Evolutionary conservation across 2,797 vertebrate species (phyloP).

Genomic region (Nasua narica): DNA sequence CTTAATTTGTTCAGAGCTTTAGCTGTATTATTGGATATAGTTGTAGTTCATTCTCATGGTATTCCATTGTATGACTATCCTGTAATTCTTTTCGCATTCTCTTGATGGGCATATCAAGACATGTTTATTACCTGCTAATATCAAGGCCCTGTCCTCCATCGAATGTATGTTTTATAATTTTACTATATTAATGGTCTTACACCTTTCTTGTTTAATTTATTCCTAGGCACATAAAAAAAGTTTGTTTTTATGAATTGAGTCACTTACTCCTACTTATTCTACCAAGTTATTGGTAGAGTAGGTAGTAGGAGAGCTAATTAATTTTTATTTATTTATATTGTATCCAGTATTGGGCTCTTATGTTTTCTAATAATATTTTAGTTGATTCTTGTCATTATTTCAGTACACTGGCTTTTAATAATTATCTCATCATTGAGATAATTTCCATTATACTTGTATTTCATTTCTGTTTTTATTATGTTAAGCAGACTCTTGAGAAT

Average conservation of each 20-base stretch:
- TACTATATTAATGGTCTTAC: neutral
- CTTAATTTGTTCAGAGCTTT: neutral
- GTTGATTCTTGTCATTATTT: neutral
- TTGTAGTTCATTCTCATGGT: neutral
- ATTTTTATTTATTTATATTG: neutral
- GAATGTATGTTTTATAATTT: neutral
- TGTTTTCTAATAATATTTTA: neutral
- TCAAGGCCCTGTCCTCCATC: neutral
- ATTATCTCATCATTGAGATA: neutral
- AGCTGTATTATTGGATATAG: neutral
- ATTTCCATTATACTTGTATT: neutral
- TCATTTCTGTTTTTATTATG: neutral
- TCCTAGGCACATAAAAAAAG: neutral
- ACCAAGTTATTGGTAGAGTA: neutral
- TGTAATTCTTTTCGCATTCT: neutral
- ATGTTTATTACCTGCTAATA: neutral
- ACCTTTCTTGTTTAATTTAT: neutral
- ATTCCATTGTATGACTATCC: neutral
- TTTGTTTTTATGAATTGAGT: neutral
- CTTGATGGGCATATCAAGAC: neutral
- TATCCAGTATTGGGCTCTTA: neutral
- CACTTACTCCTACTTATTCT: neutral
- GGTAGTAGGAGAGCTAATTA: neutral
- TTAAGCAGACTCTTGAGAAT: neutral
- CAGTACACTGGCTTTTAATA: neutral